These are phyloP conservation scores for Drosophila mimica DNA, from an alignment of 2,888 invertebrate genomes.

Conservation along the genomic window DNA sequence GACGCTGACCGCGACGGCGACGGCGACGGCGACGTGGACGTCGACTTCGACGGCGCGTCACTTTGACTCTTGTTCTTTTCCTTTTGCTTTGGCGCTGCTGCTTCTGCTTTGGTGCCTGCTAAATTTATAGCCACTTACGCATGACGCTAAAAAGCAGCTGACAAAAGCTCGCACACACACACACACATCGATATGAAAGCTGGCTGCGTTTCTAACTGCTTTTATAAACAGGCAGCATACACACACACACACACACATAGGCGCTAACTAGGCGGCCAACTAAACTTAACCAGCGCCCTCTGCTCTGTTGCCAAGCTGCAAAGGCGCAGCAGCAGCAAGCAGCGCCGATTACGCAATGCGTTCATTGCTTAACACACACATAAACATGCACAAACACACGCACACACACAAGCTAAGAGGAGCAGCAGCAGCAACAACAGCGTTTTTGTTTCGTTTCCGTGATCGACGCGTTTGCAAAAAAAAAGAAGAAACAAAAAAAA, in stretches of 20 bases:
- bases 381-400: conserved; percentile 29
- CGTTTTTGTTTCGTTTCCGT: conserved; percentile 77
- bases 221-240: conserved; percentile 30
- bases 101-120: conserved; percentile 42
- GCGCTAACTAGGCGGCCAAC: conserved; percentile 60
- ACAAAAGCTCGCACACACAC: conserved; percentile 52
- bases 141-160: conserved; percentile 61
- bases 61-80: conserved; percentile 39
- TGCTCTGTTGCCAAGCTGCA: conserved; percentile 70
- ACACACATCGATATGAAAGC: conserved; percentile 26
- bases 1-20: conserved; percentile 14
- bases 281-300: conserved; percentile 62
- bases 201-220: conserved; percentile 63
- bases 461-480: conserved; percentile 67
- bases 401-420: conserved; percentile 26
- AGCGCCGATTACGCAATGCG: conserved; percentile 76
- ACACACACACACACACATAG: conserved; percentile 20
- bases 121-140: conserved; percentile 70
- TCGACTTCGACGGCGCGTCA: conserved; percentile 4
- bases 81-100: conserved; percentile 6
- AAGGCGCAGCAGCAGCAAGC: conserved; percentile 56
- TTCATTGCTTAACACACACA: conserved; percentile 55
- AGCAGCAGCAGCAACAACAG: conserved; percentile 26
- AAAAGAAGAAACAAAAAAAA: conserved; percentile 17
- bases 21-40: background rate